Evolutionary conservation across 1,140 invertebrate genomes (phyloP).

Genomic region (Macrobrachium nipponense): DNA sequence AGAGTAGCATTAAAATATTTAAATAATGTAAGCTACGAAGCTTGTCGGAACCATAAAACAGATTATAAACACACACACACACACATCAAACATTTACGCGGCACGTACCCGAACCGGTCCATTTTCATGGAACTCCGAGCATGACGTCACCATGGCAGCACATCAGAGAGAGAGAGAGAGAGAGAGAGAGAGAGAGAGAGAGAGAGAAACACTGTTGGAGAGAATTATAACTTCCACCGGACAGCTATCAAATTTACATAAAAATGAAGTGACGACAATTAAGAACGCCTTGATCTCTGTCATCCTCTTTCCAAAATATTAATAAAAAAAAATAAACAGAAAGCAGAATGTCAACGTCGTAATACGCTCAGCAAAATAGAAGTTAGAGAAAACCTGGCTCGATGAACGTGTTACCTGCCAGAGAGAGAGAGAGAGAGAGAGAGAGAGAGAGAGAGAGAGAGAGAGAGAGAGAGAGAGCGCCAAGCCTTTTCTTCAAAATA

Average conservation of each 20-base stretch:
- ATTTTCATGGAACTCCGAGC: background rate
- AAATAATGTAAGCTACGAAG: no score
- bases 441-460: slow-evolving; percentile 27
- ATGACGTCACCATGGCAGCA: background rate
- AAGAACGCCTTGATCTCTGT: no score
- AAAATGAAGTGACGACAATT: background rate
- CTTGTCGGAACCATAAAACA: no score
- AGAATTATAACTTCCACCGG: background rate
- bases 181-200: slow-evolving; percentile 15
- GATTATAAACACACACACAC: no score
- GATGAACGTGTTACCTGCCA: background rate
- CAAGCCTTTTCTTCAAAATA: background rate
- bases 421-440: slow-evolving; percentile 28
- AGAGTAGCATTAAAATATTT: no score
- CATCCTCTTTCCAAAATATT: background rate
- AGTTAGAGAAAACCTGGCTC: background rate
- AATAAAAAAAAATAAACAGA: background rate
- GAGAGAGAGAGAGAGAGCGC: background rate
- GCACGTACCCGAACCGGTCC: background rate
- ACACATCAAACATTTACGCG: background rate
- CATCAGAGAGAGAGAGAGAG: slow-evolving; percentile 10
- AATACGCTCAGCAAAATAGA: background rate
- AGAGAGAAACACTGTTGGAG: background rate
- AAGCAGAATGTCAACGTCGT: background rate
- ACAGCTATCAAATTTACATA: background rate